These are phyloP conservation scores for Thamnophis sirtalis DNA, from an alignment of 2,113 vertebrate genomes.

Conservation along the genomic window DNA sequence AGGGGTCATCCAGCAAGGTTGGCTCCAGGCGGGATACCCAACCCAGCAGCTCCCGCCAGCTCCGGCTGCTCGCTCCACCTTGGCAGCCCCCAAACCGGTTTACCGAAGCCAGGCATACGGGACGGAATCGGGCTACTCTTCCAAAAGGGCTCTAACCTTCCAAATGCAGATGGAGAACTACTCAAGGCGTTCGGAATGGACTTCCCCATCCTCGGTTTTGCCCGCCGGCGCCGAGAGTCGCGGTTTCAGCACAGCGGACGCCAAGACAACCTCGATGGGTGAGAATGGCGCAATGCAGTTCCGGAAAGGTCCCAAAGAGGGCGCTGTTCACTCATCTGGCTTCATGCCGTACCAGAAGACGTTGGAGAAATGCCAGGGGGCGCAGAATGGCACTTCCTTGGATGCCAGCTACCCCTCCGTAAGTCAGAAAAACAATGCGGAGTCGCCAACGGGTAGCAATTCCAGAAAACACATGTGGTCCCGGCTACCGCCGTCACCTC, in stretches of 20 bases:
- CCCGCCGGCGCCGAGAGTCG: not conserved
- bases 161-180: conserved; percentile 57
- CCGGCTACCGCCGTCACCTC: conserved; percentile 45
- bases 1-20: conserved; percentile 25
- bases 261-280: conserved; percentile 46
- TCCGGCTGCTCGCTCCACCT: conserved; percentile 51
- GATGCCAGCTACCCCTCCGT: conserved; percentile 57
- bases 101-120: conserved; percentile 77
- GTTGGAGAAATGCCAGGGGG: conserved; percentile 51
- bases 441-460: not conserved
- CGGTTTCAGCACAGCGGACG: conserved; percentile 39
- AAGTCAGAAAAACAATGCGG: conserved; percentile 36
- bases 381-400: conserved; percentile 34
- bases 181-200: conserved; percentile 67
- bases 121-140: conserved; percentile 61
- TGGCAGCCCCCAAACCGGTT: conserved; percentile 81
- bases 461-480: conserved; percentile 65
- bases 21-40: conserved; percentile 44
- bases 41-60: conserved; percentile 45
- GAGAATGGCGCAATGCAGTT: conserved; percentile 56
- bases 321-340: fast-evolving
- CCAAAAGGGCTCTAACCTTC: conserved; percentile 58
- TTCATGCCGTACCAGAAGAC: conserved; percentile 42
- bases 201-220: conserved; percentile 20
- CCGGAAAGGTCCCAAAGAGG: conserved; percentile 62